Evolutionary conservation across 2,797 vertebrate genomes (phyloP), one percentile per base, ranked within the genome.

Genomic region (Babyrousa celebensis): DNA sequence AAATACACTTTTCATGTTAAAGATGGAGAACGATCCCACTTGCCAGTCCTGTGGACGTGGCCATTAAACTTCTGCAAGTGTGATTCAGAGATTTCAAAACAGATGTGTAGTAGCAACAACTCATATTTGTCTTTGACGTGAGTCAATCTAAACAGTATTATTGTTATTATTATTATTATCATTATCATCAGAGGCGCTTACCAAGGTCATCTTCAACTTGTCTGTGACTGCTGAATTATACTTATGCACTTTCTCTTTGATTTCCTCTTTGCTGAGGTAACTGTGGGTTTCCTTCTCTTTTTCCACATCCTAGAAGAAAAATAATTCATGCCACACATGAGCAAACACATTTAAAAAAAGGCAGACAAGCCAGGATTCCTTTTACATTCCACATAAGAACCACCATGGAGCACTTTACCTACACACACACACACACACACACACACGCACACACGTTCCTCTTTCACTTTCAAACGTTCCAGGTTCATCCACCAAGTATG

Each of bases 151-250:
- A 86, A 89, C 7, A 85, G 63, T 17, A 27, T 20, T 21, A 25
- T 58, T 23, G 32, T 29, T 52, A 32, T 32, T 48, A 48, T 48
- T 48, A 56, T 56, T 14, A 25, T 58, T 23, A 56, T 29, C 27
- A 32, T 32, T 48, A 48, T 48, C 9, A 56, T 56, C 3, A 56
- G 21, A 12, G 29, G 91, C 71, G 93, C 98, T 98, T 97, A 99
- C 99, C 98, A 99, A 98, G 71, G 99, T 99, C 99, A 99, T 99
- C 98, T 99, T 99, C 84, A 99, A 98, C 98, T 99, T 99, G 99
- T 99, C 99, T 95, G 98, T 99, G 94, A 99, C 99, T 89, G 99
- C 98, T 56, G 98, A 96, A 98, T 99, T 99, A 98, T 99, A 99
- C 80, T 98, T 98, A 92, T 99, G 99, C 92, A 99, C 98, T 98